Evolutionary conservation across 2,113 vertebrate species (phyloP).

Genomic region (Hoplias malabaricus): DNA sequence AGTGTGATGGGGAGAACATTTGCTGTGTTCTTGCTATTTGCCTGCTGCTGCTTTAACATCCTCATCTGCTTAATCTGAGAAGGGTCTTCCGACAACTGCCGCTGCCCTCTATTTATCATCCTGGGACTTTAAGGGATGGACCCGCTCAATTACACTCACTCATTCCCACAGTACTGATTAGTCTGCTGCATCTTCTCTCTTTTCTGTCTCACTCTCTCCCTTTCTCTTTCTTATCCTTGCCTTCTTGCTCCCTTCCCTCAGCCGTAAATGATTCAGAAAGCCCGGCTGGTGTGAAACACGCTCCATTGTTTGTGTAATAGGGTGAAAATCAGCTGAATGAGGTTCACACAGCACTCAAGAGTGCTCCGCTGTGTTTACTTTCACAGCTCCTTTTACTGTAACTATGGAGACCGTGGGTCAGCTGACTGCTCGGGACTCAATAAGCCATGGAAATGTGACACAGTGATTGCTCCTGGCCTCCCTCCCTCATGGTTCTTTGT

Average conservation of each 20-base stretch:
- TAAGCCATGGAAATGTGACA: conserved; percentile 6
- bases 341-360: conserved; percentile 21
- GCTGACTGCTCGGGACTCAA: conserved; percentile 26
- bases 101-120: conserved; percentile 17
- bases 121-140: background rate
- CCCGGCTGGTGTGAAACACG: background rate
- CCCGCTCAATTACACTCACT: background rate
- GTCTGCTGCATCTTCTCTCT: background rate
- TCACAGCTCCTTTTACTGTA: conserved; percentile 38
- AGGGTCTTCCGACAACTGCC: too few species aligned
- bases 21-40: conserved; percentile 27
- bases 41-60: conserved; percentile 19
- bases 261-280: conserved; percentile 18
- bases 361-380: conserved; percentile 24
- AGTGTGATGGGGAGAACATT: conserved; percentile 35
- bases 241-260: background rate
- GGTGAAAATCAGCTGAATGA: conserved; percentile 16
- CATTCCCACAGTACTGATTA: background rate
- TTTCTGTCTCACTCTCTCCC: background rate
- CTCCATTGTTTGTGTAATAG: conserved; percentile 23
- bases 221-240: background rate
- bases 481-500: background rate
- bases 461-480: background rate
- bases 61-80: conserved; percentile 19
- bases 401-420: conserved; percentile 41